Percentiles rank a stretch among this genome's conserved stretches.
Evolutionary conservation across 2,888 invertebrate species (phyloP).

Genomic region (Mystacides longicornis): DNA sequence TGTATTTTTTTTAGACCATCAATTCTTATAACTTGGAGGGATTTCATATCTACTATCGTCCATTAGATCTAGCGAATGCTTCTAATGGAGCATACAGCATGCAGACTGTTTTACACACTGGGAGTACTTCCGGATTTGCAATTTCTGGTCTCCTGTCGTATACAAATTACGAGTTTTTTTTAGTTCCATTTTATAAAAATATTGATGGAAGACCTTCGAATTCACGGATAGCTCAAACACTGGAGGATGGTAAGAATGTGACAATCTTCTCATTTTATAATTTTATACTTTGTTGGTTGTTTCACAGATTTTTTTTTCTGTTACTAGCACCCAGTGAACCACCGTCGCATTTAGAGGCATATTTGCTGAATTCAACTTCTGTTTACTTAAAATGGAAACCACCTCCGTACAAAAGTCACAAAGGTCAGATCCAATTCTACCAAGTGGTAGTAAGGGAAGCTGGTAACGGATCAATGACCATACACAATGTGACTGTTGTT

Average conservation of each 20-base stretch:
- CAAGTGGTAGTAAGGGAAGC: conserved; percentile 59
- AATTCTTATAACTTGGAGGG: conserved; percentile 78
- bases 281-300: neutral
- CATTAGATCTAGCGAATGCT: conserved; percentile 49
- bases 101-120: conserved; percentile 73
- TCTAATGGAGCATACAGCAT: conserved; percentile 60
- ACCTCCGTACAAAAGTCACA: conserved; percentile 65
- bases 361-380: conserved; percentile 72
- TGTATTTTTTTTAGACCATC: conserved; percentile 42
- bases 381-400: conserved; percentile 82
- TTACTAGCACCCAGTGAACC: conserved; percentile 69
- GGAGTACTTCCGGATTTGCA: conserved; percentile 71
- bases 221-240: conserved; percentile 70
- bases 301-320: conserved; percentile 29
- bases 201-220: conserved; percentile 87
- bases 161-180: conserved; percentile 85
- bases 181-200: conserved; percentile 83
- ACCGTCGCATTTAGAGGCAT: conserved; percentile 76
- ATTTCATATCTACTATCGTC: conserved; percentile 73
- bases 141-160: conserved; percentile 75
- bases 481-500: conserved; percentile 66
- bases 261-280: neutral
- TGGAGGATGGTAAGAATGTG: conserved; percentile 68
- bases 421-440: conserved; percentile 80
- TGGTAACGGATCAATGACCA: conserved; percentile 51